These are phyloP conservation scores for Sebastes diaconus DNA, from an alignment of 2,797 vertebrate genomes.

Conservation along the genomic window DNA sequence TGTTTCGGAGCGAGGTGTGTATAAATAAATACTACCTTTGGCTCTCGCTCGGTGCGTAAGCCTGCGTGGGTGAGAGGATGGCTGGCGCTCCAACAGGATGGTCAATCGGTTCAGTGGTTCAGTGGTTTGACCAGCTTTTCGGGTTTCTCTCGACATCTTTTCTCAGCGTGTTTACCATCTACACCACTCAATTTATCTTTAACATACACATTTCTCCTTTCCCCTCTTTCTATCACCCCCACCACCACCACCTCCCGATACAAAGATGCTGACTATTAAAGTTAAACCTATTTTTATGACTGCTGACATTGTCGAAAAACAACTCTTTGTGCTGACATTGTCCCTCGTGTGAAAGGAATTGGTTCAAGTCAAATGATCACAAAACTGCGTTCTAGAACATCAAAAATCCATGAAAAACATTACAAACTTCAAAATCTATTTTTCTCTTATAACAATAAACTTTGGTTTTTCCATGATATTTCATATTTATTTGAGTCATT, in stretches of 20 bases:
- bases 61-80: slow-evolving; percentile 34
- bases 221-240: background rate
- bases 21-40: slow-evolving; percentile 60
- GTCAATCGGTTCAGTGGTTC: slow-evolving; percentile 27
- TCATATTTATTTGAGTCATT: background rate
- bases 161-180: background rate
- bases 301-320: slow-evolving; percentile 36
- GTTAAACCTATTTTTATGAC: slow-evolving; percentile 24
- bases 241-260: background rate
- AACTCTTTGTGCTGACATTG: slow-evolving; percentile 49
- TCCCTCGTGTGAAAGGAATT: slow-evolving; percentile 11
- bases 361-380: slow-evolving; percentile 29
- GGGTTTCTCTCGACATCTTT: background rate
- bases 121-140: slow-evolving; percentile 10
- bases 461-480: background rate
- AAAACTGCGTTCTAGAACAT: slow-evolving; percentile 16
- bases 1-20: slow-evolving; percentile 42
- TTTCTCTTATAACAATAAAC: background rate
- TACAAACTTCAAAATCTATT: slow-evolving; percentile 1
- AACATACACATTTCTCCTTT: background rate
- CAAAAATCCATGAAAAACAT: slow-evolving; percentile 12
- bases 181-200: background rate
- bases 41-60: background rate
- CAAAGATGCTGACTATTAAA: slow-evolving; percentile 44
- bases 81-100: background rate